Conservation (phyloP, 2,888 invertebrate genomes). For the Nemotelus pantherinus region DNA sequence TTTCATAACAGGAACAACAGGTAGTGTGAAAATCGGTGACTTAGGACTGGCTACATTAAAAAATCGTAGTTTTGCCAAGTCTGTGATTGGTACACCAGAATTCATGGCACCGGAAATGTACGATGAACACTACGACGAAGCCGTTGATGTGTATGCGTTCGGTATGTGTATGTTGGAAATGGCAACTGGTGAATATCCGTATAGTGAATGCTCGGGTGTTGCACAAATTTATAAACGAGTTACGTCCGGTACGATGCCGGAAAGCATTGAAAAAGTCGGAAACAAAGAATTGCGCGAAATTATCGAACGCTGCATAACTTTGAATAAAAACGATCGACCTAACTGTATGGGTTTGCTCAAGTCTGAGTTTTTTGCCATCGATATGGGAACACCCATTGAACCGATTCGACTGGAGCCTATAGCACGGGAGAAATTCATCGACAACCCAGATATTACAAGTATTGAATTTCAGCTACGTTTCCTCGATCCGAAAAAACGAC, state of each 20-base stretch:
- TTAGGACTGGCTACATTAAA: conserved; percentile 97
- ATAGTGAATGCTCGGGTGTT: conserved; percentile 97
- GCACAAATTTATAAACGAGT: conserved; percentile 99
- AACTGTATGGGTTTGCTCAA: conserved; percentile 92
- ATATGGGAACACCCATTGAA: conserved; percentile 66
- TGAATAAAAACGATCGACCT: conserved; percentile 89
- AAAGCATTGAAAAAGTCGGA: conserved; percentile 94
- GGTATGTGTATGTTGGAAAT: conserved; percentile 99
- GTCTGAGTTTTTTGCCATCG: conserved; percentile 97
- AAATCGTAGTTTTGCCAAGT: conserved; percentile 98
- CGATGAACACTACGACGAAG: conserved; percentile 99
- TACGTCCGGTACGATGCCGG: conserved; percentile 94
- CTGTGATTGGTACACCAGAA: conserved; percentile 83
- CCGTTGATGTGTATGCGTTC: conserved; percentile 99
- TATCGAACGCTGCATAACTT: conserved; percentile 93
- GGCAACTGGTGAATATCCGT: conserved; percentile 99
- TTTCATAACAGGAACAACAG: conserved; percentile 99
- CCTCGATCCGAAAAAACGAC: no score
- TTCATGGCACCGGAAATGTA: conserved; percentile 95
- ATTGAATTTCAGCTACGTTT: no score
- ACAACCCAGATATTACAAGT: no score
- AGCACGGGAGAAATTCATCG: conserved; percentile 68
- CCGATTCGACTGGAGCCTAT: conserved; percentile 69
- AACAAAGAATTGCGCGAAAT: conserved; percentile 95
- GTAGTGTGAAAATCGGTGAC: conserved; percentile 99